Evolutionary conservation across 2,797 vertebrate genomes (phyloP), one percentile per base, ranked within the genome.

Genomic region (Chanos chanos): DNA sequence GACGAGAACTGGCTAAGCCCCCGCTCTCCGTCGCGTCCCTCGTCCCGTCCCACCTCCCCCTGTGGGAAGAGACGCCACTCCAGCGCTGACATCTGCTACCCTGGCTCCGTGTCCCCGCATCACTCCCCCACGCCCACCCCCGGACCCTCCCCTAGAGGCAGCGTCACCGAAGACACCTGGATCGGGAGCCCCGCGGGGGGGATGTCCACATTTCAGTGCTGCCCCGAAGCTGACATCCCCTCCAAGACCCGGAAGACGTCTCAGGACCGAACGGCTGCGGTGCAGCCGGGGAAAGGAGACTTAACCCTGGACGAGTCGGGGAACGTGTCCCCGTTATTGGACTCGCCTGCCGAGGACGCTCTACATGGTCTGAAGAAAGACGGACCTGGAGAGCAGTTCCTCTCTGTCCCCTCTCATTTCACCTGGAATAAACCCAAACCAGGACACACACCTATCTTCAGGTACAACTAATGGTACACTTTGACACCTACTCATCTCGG

Each of bases 1-100:
- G 97, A 99, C 77, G 96, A 99, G 83, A 98, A 97, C 55, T 98
- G 95, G 95, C 89, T 98, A n/a, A 98, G 94, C 79, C 95, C 94
- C 0, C 86, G 95, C 36, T 92, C 96, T 21, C 89, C 93, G n/a
- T 97, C 96, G 27, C 88, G 93, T 64, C 95, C 96, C 15, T 95
- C 94, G 6, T 99, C 95, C 0, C 92, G 95, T 60, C 96, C 96
- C 47, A 95, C 94, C 21, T 99, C 97, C 6, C 96, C 96, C 6
- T 98, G 96, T 70, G 97, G 97, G 48, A 99, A 99, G 66, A 86
- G 97, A 22, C 91, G 97, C 57, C 97, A 98, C 89, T 99, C 97
- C 24, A 98, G 96, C 59, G 95, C 96, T 24, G 96, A 98, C 75
- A 93, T 98, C 68, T 97, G 96, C 84, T 97, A 93, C 73, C 86